These are phyloP conservation scores for Arge pagana DNA, from an alignment of 2,888 invertebrate genomes.

Conservation along the genomic window DNA sequence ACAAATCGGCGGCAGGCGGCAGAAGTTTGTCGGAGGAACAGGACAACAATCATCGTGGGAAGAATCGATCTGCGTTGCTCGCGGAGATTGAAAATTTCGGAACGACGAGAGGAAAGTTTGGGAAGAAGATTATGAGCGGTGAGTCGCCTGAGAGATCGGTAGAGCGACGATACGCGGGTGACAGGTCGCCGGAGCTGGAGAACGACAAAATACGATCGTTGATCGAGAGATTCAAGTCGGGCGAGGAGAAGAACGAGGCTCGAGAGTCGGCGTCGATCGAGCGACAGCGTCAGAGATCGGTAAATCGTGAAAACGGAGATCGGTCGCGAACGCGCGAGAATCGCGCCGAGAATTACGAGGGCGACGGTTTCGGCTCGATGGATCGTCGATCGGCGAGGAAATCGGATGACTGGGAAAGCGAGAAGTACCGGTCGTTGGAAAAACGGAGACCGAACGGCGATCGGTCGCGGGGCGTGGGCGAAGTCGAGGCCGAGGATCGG, in stretches of 20 bases:
- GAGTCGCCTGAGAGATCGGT: constrained; percentile 3
- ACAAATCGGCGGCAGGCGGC: constrained; percentile 24
- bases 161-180: constrained; percentile 12
- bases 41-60: not conserved
- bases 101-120: constrained; percentile 15
- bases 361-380: not conserved
- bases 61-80: constrained; percentile 29
- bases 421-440: constrained; percentile 11
- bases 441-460: not conserved
- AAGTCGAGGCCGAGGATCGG: not conserved
- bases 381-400: constrained; percentile 13
- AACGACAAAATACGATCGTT: constrained; percentile 39
- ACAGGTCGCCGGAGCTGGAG: constrained; percentile 25
- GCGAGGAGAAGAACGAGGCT: constrained; percentile 33
- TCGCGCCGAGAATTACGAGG: not conserved
- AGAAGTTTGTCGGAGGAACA: too few species aligned
- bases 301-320: too few species aligned
- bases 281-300: constrained; percentile 4
- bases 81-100: constrained; percentile 36
- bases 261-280: constrained; percentile 27
- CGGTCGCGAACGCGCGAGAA: constrained; percentile 6
- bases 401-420: not conserved
- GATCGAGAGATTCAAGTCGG: constrained; percentile 39
- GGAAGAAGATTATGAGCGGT: too few species aligned
- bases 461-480: not conserved